These are phyloP conservation scores for Phasianus colchicus DNA, from an alignment of 2,113 vertebrate species.

Conservation along the genomic window DNA sequence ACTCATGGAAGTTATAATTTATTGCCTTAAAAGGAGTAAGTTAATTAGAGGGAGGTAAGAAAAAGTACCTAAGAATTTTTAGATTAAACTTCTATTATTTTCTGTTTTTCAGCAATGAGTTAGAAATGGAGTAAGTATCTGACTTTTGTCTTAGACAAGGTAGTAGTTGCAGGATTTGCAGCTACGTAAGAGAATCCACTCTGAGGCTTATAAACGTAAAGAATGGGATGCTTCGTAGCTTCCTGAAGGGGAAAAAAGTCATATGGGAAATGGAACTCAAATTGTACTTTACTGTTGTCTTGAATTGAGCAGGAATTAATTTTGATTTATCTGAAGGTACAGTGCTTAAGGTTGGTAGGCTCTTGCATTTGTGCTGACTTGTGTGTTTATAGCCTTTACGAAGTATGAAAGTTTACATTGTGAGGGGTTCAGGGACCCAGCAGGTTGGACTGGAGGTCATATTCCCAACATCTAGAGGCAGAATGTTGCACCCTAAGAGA, in stretches of 20 bases:
- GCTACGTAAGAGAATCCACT: background rate
- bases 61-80: background rate
- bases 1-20: background rate
- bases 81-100: background rate
- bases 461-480: background rate
- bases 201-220: background rate
- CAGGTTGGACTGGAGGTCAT: background rate
- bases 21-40: background rate
- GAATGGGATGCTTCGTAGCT: background rate
- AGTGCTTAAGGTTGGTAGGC: background rate
- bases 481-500: background rate
- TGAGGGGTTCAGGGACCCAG: background rate
- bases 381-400: background rate
- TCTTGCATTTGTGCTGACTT: background rate
- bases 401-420: background rate
- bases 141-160: background rate
- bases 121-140: background rate
- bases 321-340: background rate
- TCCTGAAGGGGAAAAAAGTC: background rate
- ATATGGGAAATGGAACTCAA: background rate
- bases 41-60: background rate
- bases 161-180: background rate
- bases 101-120: background rate
- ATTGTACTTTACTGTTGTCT: background rate
- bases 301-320: background rate